phyloP scores from a whole-genome alignment of 2,888 invertebrate species.

The Nemoura dubitans region DNA sequence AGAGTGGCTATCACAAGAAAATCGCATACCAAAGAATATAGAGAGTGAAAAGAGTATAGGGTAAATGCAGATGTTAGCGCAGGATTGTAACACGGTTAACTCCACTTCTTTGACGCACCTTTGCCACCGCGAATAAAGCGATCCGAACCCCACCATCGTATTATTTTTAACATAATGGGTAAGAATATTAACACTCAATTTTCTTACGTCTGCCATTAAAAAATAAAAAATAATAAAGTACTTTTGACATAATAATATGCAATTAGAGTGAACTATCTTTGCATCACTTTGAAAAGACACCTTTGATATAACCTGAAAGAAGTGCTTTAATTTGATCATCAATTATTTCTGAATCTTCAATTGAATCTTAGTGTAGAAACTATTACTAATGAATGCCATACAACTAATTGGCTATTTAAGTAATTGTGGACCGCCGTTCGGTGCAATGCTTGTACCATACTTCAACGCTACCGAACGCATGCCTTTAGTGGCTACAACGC shows the following conservation, averaged over 20 bases:
- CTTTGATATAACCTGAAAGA: conserved; percentile 7
- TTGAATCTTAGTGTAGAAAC: conserved; percentile 23
- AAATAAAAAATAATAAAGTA: background rate
- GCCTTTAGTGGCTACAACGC: conserved; percentile 16
- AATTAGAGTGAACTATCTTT: background rate
- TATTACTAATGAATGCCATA: conserved; percentile 23
- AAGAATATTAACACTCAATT: conserved; percentile 12
- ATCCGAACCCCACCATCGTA: background rate
- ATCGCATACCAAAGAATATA: background rate
- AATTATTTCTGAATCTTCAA: conserved; percentile 21
- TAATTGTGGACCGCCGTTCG: conserved; percentile 32
- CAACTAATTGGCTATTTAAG: conserved; percentile 37
- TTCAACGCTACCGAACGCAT: conserved; percentile 20
- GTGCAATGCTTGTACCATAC: background rate
- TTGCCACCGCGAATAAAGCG: background rate
- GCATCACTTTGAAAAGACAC: background rate
- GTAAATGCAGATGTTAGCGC: background rate
- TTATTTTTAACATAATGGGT: background rate
- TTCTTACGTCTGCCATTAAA: background rate
- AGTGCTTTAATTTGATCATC: conserved; percentile 9
- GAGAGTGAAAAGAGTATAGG: background rate
- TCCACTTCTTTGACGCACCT: background rate
- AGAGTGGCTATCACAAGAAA: background rate
- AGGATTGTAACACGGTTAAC: background rate
- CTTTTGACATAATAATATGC: conserved; percentile 12